phyloP scores from a whole-genome alignment of 2,113 vertebrate genomes.

The Suricata suricatta region DNA sequence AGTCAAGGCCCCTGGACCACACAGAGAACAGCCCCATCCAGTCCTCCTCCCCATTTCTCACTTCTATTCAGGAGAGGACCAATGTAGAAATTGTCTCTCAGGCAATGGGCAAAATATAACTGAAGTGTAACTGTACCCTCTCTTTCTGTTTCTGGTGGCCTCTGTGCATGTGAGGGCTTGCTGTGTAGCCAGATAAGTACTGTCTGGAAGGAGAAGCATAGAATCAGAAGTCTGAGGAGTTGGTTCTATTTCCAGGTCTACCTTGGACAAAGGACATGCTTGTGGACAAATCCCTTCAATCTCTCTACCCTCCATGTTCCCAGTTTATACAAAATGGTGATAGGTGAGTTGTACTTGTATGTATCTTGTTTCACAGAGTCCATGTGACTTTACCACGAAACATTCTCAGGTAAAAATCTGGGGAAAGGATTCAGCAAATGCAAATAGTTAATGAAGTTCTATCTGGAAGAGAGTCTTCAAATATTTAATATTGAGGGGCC shows the following conservation, averaged over 20 bases:
- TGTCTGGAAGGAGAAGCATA: not conserved
- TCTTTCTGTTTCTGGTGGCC: not conserved
- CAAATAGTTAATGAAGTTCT: not conserved
- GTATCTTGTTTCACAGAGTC: not conserved
- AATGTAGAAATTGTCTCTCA: not conserved
- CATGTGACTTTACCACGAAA: not conserved
- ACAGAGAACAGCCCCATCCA: slow-evolving; percentile 58
- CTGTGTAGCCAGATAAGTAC: not conserved
- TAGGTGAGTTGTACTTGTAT: not conserved
- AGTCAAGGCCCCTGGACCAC: slow-evolving; percentile 72
- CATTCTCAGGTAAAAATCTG: not conserved
- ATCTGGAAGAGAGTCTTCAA: not conserved
- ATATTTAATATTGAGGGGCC: not conserved
- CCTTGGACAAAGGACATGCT: not conserved
- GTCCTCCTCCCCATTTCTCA: not conserved
- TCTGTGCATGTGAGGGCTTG: not conserved
- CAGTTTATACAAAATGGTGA: not conserved
- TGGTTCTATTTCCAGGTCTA: not conserved
- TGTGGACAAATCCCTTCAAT: not conserved
- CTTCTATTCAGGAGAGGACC: not conserved
- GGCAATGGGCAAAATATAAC: not conserved
- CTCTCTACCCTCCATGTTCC: not conserved
- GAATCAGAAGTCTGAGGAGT: not conserved
- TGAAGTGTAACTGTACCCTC: not conserved
- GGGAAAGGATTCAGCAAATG: not conserved